Conservation (phyloP, 2,113 vertebrate species). For the Xiphorhynchus elegans region DNA sequence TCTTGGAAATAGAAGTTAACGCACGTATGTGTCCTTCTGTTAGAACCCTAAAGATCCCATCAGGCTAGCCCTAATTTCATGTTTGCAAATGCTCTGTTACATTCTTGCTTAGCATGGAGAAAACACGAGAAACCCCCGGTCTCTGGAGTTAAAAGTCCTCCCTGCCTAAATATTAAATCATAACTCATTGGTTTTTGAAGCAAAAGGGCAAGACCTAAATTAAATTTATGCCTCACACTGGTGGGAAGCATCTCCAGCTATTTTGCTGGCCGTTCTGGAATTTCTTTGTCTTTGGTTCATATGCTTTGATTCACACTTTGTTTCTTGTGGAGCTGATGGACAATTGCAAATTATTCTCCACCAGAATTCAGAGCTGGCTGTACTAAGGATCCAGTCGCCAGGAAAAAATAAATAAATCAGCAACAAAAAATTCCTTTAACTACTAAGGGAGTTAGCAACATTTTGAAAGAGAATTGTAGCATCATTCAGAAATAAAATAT, state of each 20-base stretch:
- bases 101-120: background rate
- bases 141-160: background rate
- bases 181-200: constrained; percentile 13
- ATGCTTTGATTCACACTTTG: constrained; percentile 56
- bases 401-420: constrained; percentile 54
- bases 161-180: background rate
- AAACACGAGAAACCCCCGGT: background rate
- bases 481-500: constrained; percentile 13
- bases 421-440: constrained; percentile 21
- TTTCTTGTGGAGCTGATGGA: constrained; percentile 48
- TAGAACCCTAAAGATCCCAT: background rate
- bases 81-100: background rate
- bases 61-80: background rate
- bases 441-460: constrained; percentile 19
- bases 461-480: background rate
- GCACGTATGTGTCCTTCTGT: background rate
- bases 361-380: constrained; percentile 24
- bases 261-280: constrained; percentile 4
- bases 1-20: background rate
- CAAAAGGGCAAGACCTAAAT: constrained; percentile 31
- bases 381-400: background rate
- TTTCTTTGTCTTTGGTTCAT: constrained; percentile 57
- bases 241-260: constrained; percentile 43
- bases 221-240: constrained; percentile 32
- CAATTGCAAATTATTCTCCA: constrained; percentile 51